These are phyloP conservation scores for Pomatostomus ruficeps DNA, from an alignment of 2,113 vertebrate genomes.

Conservation along the genomic window DNA sequence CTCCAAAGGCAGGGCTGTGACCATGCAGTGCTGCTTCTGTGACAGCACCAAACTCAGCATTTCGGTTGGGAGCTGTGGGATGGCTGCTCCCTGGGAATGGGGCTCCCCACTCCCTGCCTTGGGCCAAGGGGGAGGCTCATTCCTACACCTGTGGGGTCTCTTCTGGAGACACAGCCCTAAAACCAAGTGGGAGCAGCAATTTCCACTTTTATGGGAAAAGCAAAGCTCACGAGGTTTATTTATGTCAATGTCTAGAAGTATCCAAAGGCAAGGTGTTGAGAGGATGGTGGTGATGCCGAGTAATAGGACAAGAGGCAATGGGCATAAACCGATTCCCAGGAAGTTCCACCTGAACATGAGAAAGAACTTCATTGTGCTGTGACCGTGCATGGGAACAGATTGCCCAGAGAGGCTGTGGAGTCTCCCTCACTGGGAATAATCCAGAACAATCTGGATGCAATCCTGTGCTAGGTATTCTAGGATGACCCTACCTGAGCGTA, in stretches of 20 bases:
- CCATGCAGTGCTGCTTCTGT: fast-evolving
- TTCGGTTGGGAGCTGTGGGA: not conserved
- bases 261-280: not conserved
- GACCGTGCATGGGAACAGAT: fast-evolving
- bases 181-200: fast-evolving
- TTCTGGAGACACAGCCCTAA: not conserved
- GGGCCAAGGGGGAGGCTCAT: fast-evolving
- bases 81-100: not conserved
- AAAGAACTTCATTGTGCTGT: not conserved
- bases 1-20: not conserved
- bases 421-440: not conserved
- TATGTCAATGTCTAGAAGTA: not conserved
- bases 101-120: not conserved
- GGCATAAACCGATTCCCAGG: not conserved
- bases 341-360: not conserved
- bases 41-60: fast-evolving
- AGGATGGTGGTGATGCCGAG: not conserved
- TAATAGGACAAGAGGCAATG: not conserved
- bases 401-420: not conserved
- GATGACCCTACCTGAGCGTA: not conserved
- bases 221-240: not conserved
- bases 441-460: not conserved
- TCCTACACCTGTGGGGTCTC: fast-evolving
- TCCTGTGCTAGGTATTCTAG: not conserved
- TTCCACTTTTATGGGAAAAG: not conserved